phyloP scores from a whole-genome alignment of 2,888 invertebrate species.

The Cataglyphis rosenhaueri region DNA sequence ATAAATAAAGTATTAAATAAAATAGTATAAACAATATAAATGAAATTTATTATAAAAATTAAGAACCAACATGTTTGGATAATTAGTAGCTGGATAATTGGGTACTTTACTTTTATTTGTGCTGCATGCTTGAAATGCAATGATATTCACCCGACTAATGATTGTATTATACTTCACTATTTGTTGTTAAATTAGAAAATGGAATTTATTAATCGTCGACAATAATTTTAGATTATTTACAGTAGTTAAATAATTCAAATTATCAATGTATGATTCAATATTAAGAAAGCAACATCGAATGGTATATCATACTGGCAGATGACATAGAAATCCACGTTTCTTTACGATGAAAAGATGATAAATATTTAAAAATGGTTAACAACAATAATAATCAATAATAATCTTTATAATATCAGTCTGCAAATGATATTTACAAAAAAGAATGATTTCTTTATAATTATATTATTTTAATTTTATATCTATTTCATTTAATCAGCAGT shows the following conservation, averaged over 20 bases:
- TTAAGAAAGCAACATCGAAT: background rate
- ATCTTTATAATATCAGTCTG: background rate
- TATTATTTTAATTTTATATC: background rate
- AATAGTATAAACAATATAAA: background rate
- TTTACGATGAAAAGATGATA: background rate
- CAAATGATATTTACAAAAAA: background rate
- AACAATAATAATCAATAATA: slow-evolving; percentile 5
- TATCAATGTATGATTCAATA: slow-evolving; percentile 8
- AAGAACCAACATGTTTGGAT: background rate
- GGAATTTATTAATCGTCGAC: background rate
- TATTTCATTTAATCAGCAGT: background rate
- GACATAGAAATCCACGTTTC: background rate
- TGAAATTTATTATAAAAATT: background rate
- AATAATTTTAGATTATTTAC: slow-evolving; percentile 10
- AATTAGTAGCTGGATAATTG: background rate
- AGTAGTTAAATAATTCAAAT: background rate
- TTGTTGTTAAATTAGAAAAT: slow-evolving; percentile 15
- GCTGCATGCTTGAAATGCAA: background rate
- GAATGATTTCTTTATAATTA: background rate
- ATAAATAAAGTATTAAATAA: background rate
- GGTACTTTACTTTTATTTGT: background rate
- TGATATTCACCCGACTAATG: background rate
- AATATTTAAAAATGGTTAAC: background rate
- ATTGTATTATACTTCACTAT: background rate
- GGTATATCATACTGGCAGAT: background rate